These are phyloP conservation scores for Galeruca laticollis DNA, from an alignment of 2,888 invertebrate genomes.

Conservation along the genomic window DNA sequence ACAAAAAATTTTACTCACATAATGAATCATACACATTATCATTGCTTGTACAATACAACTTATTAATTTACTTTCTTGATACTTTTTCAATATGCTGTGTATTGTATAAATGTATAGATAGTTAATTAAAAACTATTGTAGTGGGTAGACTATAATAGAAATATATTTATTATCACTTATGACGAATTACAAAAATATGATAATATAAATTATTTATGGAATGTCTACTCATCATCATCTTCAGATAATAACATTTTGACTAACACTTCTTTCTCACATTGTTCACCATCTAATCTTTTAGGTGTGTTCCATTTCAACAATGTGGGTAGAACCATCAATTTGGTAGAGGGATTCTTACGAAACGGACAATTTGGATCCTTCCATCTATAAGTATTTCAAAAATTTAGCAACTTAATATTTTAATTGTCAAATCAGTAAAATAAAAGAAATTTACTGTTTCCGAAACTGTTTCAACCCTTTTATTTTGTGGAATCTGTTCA, in stretches of 20 bases:
- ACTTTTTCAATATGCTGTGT: too few relatives aligned
- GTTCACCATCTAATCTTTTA: constrained; percentile 82
- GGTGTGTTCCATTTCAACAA: constrained; percentile 82
- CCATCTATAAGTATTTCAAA: constrained; percentile 74
- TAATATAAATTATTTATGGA: neutral
- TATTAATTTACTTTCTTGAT: too few relatives aligned
- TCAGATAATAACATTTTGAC: constrained; percentile 85
- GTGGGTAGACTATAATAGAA: neutral
- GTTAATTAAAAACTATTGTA: neutral
- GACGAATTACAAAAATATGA: neutral
- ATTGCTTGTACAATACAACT: too few relatives aligned
- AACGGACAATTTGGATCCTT: constrained; percentile 85
- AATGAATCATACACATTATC: too few relatives aligned
- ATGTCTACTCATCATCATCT: constrained; percentile 62
- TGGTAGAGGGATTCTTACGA: constrained; percentile 79
- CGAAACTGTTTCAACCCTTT: neutral
- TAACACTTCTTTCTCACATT: constrained; percentile 79
- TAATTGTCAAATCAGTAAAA: neutral
- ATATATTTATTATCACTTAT: neutral
- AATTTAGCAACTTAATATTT: neutral
- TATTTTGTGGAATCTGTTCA: too few relatives aligned
- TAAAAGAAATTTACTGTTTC: neutral
- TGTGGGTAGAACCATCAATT: constrained; percentile 85
- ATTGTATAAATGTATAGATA: too few relatives aligned
- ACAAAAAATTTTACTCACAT: too few relatives aligned